Base-by-base conservation (phyloP, 1,140 invertebrate species). In the Drosophila santomea region DNA sequence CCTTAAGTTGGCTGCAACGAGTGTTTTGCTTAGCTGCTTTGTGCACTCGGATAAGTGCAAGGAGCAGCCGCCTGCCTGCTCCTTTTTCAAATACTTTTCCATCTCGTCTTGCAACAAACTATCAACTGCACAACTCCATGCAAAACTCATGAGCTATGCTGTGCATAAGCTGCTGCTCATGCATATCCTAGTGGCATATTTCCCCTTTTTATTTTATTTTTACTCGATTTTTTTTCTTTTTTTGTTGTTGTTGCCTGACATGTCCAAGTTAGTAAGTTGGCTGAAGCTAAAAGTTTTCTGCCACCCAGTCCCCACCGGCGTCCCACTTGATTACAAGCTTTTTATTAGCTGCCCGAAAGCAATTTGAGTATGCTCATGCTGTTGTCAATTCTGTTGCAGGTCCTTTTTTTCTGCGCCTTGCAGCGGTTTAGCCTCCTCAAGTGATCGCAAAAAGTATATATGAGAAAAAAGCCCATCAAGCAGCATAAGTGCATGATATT, bases 311-410 rank as follows among this genome's bases (percentile, higher is more conserved):
- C 41, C 35, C 43, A 43, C 48, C 35, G 54, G 44, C 44, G 61
- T 45, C 69, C 69, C 81, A 71, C 81, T 82, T 86, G 78, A 88
- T 86, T 88, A 83, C 83, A 83, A 60, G 79, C 83, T 83, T 88
- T 89, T 88, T 88, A 89, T 89, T 83, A 89, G 76, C 80, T 69
- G 58, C 80, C 84, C 84, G 56, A 88, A 88, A 84, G 84, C 80
- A 89, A 88, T 88, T 88, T 88, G 72, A 83, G 89, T 88, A 77
- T 84, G 67, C 75, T 89, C 71, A 52, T 73, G 80, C 67, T 57
- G 52, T 52, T 75, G 79, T 79, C 79, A 76, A 76, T 79, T 79
- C 72, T 59, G 56, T 62, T 11, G n/a, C 48, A 35, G 48, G 48
- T 51, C n/a, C n/a, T 32, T 35, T 32, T 32, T 75, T 85, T 62